Percentiles rank a stretch among this genome's conserved stretches.
phyloP scores from a whole-genome alignment of 2,888 invertebrate species.

The Itoplectis maculator region DNA sequence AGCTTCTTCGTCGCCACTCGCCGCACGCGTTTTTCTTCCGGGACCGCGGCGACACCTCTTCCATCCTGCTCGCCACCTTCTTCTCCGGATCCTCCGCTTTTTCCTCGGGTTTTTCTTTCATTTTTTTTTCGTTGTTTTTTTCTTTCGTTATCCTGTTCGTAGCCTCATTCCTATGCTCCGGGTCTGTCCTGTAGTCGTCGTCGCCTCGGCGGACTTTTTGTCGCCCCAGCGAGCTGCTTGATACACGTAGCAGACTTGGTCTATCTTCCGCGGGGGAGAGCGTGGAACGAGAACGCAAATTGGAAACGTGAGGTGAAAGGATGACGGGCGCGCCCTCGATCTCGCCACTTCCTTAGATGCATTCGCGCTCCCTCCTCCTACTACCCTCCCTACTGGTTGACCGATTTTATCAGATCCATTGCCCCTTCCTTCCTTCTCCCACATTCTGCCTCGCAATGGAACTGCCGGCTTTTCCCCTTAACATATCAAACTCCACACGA shows the following conservation, averaged over 20 bases:
- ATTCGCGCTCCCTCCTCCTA: too few species aligned
- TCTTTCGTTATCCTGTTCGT: not conserved
- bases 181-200: slow-evolving; percentile 37
- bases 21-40: slow-evolving; percentile 12
- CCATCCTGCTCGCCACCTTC: slow-evolving; percentile 24
- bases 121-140: not conserved
- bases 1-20: not conserved
- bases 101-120: too few species aligned
- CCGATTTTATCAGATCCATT: slow-evolving; percentile 58
- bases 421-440: not conserved
- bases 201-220: slow-evolving; percentile 18
- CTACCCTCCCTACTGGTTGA: too few species aligned
- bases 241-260: slow-evolving; percentile 61
- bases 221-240: slow-evolving; percentile 1
- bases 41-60: slow-evolving; percentile 1
- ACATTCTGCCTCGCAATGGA: not conserved
- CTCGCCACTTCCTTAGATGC: slow-evolving; percentile 34
- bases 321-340: slow-evolving; percentile 44
- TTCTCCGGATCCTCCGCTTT: not conserved
- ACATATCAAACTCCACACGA: slow-evolving; percentile 31
- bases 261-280: slow-evolving; percentile 65
- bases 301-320: slow-evolving; percentile 78
- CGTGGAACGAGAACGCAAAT: slow-evolving; percentile 75
- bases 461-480: slow-evolving; percentile 19
- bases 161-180: slow-evolving; percentile 18